Conservation (phyloP, 2,113 vertebrate species). For the Phyllostomus hastatus region DNA sequence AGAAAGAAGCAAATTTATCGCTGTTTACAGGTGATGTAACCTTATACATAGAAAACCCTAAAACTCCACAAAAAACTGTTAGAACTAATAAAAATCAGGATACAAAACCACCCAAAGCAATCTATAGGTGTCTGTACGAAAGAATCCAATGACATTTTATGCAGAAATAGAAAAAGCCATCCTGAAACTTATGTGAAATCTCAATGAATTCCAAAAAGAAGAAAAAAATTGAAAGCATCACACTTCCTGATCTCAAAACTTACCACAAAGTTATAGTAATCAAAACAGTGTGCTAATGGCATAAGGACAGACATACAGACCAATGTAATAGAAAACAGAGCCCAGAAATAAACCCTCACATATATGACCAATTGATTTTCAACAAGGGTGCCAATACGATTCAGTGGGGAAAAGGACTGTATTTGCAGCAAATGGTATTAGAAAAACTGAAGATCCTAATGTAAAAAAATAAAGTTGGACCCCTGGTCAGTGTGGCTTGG, state of each 20-base stretch:
- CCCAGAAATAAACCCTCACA: background rate
- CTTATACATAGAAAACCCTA: background rate
- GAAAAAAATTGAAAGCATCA: background rate
- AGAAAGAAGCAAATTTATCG: background rate
- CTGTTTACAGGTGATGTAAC: background rate
- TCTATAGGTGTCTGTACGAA: background rate
- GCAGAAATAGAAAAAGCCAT: background rate
- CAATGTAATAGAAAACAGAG: background rate
- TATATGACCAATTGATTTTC: conserved; percentile 4
- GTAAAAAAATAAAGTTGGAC: background rate
- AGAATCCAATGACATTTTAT: background rate
- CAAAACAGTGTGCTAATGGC: background rate
- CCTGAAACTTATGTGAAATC: conserved; percentile 11
- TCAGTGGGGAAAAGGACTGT: background rate
- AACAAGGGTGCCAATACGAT: background rate
- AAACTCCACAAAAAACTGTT: background rate
- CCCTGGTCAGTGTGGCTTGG: too few species aligned
- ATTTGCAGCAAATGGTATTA: background rate
- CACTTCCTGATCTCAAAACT: background rate
- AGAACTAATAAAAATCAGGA: conserved; percentile 6
- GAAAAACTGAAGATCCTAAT: background rate
- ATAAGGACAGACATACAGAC: background rate
- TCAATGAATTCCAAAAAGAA: background rate
- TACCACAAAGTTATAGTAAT: background rate
- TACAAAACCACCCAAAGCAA: background rate